Evolutionary conservation across 2,888 invertebrate species (phyloP).

Genomic region (Erebia ligea): DNA sequence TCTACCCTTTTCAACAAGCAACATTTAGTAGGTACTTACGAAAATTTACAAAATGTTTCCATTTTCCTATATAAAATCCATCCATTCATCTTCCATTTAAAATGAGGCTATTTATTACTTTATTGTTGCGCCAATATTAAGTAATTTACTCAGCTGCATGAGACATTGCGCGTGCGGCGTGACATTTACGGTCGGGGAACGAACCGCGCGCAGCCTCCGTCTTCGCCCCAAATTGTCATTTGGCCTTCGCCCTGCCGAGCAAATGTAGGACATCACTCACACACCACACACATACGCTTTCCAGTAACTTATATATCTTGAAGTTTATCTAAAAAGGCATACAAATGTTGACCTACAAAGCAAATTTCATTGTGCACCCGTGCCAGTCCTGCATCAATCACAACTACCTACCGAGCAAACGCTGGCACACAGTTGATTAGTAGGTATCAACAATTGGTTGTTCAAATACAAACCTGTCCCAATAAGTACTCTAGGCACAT

Average conservation of each 20-base stretch:
- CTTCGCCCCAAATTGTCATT: slow-evolving; percentile 69
- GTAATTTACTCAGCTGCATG: slow-evolving; percentile 58
- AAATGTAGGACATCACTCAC: slow-evolving; percentile 59
- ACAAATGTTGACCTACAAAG: slow-evolving; percentile 28
- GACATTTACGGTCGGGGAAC: slow-evolving; percentile 66
- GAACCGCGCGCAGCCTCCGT: slow-evolving; percentile 55
- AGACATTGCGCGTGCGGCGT: slow-evolving; percentile 66
- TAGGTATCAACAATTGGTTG: slow-evolving; percentile 25
- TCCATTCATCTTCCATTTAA: slow-evolving; percentile 16
- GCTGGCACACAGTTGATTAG: slow-evolving; percentile 30
- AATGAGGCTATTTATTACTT: slow-evolving; percentile 31
- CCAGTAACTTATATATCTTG: not conserved
- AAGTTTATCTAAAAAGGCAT: slow-evolving; percentile 12
- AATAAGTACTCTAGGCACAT: slow-evolving; percentile 13
- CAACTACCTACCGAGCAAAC: slow-evolving; percentile 16
- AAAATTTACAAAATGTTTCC: slow-evolving; percentile 23
- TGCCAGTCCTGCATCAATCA: slow-evolving; percentile 17
- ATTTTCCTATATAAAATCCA: slow-evolving; percentile 18
- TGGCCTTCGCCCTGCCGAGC: slow-evolving; percentile 59
- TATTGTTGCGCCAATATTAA: slow-evolving; percentile 48
- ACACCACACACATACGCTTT: slow-evolving; percentile 44
- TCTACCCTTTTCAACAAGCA: not conserved
- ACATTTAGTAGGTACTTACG: slow-evolving; percentile 19
- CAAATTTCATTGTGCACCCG: slow-evolving; percentile 17
- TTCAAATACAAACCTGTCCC: slow-evolving; percentile 23